Evolutionary conservation across 64 coral and sea anemone genomes (phyloP).

Genomic region (Actinia equina): DNA sequence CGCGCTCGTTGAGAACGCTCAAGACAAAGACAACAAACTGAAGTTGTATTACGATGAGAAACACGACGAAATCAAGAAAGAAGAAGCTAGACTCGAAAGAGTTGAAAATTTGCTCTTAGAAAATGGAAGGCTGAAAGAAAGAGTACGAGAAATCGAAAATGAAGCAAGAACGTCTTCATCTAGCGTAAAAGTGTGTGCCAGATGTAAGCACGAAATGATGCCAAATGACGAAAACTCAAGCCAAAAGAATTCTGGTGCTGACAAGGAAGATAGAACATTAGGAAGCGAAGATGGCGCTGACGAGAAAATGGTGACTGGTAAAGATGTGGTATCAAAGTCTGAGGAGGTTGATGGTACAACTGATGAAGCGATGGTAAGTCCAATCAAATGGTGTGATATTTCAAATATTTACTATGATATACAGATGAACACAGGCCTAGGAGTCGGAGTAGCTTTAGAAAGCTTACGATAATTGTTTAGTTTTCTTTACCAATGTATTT

Average conservation of each 20-base stretch:
- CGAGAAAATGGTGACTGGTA: background rate
- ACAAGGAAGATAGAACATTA: background rate
- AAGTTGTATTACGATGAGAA: constrained; percentile 5
- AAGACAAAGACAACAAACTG: constrained; percentile 32
- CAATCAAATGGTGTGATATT: background rate
- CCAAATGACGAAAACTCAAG: background rate
- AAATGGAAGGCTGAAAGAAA: constrained; percentile 13
- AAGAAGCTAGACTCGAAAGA: constrained; percentile 13
- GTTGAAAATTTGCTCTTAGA: constrained; percentile 21
- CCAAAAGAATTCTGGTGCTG: background rate
- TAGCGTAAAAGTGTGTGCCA: background rate
- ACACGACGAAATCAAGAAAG: constrained; percentile 11
- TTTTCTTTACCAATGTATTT: too few species aligned
- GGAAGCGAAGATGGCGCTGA: background rate
- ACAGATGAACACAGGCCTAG: background rate
- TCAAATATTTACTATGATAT: too few species aligned
- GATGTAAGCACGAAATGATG: background rate
- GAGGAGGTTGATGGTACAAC: background rate
- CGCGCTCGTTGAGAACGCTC: background rate
- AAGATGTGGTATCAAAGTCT: background rate
- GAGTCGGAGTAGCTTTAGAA: too few species aligned
- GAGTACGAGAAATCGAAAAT: background rate
- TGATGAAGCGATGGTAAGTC: background rate
- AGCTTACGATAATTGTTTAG: too few species aligned
- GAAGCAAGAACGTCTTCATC: background rate